Evolutionary conservation across 2,113 vertebrate species (phyloP).

Genomic region (Aspidoscelis tigris): DNA sequence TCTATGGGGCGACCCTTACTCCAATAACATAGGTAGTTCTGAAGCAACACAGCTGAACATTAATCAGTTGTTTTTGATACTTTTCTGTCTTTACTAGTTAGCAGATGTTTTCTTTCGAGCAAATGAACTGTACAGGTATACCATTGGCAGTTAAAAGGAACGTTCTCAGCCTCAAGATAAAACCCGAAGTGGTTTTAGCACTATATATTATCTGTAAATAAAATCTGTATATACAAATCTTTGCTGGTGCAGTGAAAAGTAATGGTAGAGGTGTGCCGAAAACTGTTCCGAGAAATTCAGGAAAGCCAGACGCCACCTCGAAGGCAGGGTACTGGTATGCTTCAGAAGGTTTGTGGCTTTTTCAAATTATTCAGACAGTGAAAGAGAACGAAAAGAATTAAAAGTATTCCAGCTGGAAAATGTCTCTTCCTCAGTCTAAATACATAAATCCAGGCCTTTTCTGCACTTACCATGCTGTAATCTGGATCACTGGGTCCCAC

Average conservation of each 20-base stretch:
- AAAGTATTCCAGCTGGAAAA: too few species aligned
- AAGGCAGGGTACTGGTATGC: too few species aligned
- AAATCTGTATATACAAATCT: not conserved
- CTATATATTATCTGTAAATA: not conserved
- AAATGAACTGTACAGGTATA: not conserved
- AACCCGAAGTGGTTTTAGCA: not conserved
- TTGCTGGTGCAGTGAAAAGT: not conserved
- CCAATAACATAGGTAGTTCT: slow-evolving; percentile 38
- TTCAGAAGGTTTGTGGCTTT: too few species aligned
- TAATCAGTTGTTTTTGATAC: slow-evolving; percentile 77
- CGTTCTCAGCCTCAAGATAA: not conserved
- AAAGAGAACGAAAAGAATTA: too few species aligned
- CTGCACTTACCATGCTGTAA: too few species aligned
- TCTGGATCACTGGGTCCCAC: too few species aligned
- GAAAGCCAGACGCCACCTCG: too few species aligned
- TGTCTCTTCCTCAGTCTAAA: too few species aligned
- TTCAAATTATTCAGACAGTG: too few species aligned
- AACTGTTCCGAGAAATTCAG: too few species aligned
- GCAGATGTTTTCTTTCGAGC: slow-evolving; percentile 23
- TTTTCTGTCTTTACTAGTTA: not conserved
- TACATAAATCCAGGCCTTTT: too few species aligned
- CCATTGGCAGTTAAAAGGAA: not conserved
- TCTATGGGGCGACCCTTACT: slow-evolving; percentile 37
- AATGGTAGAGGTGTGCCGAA: too few species aligned
- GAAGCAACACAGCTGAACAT: slow-evolving; percentile 65